A percentile compares a stretch with the other conserved stretches of the same genome.
Conservation (phyloP, 2,113 vertebrate genomes). For the Gymnogyps californianus region DNA sequence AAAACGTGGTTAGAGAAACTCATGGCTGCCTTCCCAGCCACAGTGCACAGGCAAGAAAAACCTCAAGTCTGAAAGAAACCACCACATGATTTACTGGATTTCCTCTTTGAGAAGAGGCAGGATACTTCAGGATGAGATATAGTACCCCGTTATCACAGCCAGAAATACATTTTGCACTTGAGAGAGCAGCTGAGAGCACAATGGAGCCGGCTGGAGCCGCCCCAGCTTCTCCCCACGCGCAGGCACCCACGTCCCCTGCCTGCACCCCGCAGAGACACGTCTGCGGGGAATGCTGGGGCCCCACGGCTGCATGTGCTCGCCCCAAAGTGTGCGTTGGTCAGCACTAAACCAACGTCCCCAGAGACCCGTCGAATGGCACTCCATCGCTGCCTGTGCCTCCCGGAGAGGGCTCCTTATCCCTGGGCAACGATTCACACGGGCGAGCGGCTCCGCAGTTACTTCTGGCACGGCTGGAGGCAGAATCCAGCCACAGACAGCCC, state of each 20-base stretch:
- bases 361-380: fast-evolving
- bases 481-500: neutral
- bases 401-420: neutral
- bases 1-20: neutral
- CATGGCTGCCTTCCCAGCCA: neutral
- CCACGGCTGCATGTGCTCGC: fast-evolving
- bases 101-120: neutral
- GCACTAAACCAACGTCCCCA: neutral
- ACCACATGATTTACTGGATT: neutral
- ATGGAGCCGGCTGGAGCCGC: fast-evolving
- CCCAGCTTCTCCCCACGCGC: neutral
- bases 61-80: neutral
- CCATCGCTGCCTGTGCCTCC: neutral
- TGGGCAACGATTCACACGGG: neutral
- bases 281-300: neutral
- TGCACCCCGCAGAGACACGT: neutral
- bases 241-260: neutral
- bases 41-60: neutral
- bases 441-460: neutral
- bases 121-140: neutral
- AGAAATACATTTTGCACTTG: neutral
- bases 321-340: neutral
- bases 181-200: neutral
- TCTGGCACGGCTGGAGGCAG: neutral
- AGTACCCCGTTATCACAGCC: neutral